phyloP scores from a whole-genome alignment of 2,113 vertebrate genomes.

The Callipepla californica region DNA sequence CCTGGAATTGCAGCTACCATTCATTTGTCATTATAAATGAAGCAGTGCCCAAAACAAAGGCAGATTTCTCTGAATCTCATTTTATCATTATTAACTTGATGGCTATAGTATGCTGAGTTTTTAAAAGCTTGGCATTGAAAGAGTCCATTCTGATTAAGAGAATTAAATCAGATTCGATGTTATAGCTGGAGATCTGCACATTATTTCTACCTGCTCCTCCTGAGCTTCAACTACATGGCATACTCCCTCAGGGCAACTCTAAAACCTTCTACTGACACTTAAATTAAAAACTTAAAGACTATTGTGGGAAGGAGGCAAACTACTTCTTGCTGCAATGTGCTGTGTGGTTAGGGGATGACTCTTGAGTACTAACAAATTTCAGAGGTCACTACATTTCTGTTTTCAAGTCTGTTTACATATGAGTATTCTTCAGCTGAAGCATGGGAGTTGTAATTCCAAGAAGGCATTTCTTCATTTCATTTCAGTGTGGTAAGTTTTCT shows the following conservation, averaged over 20 bases:
- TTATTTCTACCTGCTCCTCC: not conserved
- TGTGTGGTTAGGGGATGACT: rapidly evolving
- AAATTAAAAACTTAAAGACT: not conserved
- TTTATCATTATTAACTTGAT: not conserved
- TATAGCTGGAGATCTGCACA: not conserved
- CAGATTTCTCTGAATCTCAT: not conserved
- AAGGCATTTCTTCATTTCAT: not conserved
- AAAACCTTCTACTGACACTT: not conserved
- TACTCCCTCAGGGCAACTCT: not conserved
- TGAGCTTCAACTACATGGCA: rapidly evolving
- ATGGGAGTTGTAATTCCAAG: not conserved
- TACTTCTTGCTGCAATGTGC: rapidly evolving
- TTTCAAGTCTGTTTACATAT: not conserved
- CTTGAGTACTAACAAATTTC: not conserved
- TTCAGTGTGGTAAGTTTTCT: not conserved
- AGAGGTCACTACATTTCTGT: not conserved
- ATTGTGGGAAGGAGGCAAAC: not conserved
- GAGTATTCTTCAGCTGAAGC: rapidly evolving
- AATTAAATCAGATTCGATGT: not conserved
- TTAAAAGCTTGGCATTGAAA: not conserved
- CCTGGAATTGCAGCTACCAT: not conserved
- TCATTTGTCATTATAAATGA: not conserved
- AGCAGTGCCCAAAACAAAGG: not conserved
- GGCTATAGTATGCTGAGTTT: not conserved
- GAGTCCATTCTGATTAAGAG: rapidly evolving